Evolutionary conservation across 2,888 invertebrate species (phyloP).

Genomic region (Phania funesta): DNA sequence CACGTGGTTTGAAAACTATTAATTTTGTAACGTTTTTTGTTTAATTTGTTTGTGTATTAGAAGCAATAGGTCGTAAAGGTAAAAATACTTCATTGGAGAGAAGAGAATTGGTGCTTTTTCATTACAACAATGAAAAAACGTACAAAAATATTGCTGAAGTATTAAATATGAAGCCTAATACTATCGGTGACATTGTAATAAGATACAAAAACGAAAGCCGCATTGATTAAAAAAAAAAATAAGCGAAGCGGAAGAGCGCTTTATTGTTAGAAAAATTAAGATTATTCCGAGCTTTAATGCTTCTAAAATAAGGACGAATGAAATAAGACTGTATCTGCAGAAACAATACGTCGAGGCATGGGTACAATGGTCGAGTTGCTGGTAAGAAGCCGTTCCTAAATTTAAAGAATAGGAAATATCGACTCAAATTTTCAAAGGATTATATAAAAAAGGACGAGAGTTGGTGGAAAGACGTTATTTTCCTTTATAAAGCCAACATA

Average conservation of each 20-base stretch:
- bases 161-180: neutral
- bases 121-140: neutral
- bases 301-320: neutral
- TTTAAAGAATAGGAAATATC: neutral
- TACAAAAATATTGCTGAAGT: neutral
- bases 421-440: neutral
- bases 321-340: too few relatives aligned
- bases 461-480: too few relatives aligned
- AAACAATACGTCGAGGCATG: constrained; percentile 2
- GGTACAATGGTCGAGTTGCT: neutral
- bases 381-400: neutral
- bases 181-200: neutral
- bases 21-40: too few relatives aligned
- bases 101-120: constrained; percentile 8
- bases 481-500: neutral
- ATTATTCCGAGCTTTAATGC: neutral
- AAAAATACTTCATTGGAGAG: constrained; percentile 3
- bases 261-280: too few relatives aligned
- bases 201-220: neutral
- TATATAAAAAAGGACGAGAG: neutral
- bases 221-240: neutral
- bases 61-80: neutral
- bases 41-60: too few relatives aligned
- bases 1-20: too few relatives aligned
- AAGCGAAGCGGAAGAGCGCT: neutral